Base-by-base conservation (phyloP, 2,113 vertebrate genomes). In the Ochotona curzoniae region DNA sequence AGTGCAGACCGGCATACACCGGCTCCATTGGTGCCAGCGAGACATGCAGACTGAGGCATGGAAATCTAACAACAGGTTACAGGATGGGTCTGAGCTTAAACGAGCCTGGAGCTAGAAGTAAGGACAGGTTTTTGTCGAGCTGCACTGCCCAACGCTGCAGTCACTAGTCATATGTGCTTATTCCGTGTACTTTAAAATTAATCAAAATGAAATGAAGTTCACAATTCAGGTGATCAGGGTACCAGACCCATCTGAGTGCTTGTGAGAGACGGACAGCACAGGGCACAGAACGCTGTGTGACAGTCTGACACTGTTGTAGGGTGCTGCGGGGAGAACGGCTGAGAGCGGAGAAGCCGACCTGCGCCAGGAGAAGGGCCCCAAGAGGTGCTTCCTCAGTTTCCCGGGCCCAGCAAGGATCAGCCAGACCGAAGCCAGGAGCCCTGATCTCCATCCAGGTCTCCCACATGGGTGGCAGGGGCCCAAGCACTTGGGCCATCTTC, bases 181-280 rank as follows among this genome's bases (percentile, higher is more conserved):
- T 60, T 75, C 49, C 11, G 32, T 66, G 70, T 88, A 60, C 35
- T 76, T 84, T 81, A 84, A 84, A 93, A 73, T 76, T 28, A 83
- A 69, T 67, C 89, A 78, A 69, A 84, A 57, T 57, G 17, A 57
- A 57, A 57, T 57, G 54, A 14, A 57, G 81, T n/a, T 28, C 57
- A 92, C 85, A 69, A n/a, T 18, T 54, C 63, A 28, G 73, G 76
- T 20, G 28, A 63, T 87, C 47, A 0, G 66, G 49, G 32, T 64
- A 21, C 57, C 28, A 35, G 78, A n/a, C n/a, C 35, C 1, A 4
- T n/a, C 47, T 30, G 17, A 73, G 73, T 14, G 51, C 54, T 28
- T 57, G 0, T 1, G 0, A 28, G 61, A 32, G 25, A 35, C 74
- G 15, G 60, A 28, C 8, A 6, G 32, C 92, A 35, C 28, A 3